Percentiles rank a stretch among this genome's conserved stretches.
These are phyloP conservation scores for Tachuris rubrigastra DNA, from an alignment of 2,113 vertebrate species.

Conservation along the genomic window DNA sequence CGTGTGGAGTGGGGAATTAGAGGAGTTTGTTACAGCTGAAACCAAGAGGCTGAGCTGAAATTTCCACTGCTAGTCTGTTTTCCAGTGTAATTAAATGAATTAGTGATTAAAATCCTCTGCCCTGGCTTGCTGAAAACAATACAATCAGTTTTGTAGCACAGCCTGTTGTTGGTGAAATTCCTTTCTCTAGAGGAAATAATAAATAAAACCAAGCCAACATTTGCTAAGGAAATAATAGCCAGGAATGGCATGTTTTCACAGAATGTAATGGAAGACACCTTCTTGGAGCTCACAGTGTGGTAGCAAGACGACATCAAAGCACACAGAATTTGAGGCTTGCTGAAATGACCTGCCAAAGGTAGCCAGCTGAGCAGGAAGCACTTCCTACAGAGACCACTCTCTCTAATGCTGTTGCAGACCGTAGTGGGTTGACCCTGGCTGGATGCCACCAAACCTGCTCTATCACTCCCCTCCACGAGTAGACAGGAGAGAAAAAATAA, in stretches of 20 bases:
- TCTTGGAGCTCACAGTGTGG: not conserved
- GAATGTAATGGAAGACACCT: not conserved
- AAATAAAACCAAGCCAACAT: not conserved
- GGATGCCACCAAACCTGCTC: not conserved
- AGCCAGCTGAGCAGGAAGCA: not conserved
- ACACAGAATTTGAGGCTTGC: fast-evolving
- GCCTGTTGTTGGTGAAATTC: not conserved
- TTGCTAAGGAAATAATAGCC: not conserved
- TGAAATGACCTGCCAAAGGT: not conserved
- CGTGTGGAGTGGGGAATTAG: not conserved
- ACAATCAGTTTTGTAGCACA: not conserved
- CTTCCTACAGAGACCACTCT: not conserved
- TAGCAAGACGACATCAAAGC: not conserved
- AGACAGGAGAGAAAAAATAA: not conserved
- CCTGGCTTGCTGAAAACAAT: not conserved
- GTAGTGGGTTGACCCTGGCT: not conserved
- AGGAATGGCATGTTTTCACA: not conserved
- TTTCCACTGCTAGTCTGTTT: not conserved
- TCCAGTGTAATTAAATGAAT: not conserved
- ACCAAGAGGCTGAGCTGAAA: not conserved
- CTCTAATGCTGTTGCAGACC: not conserved
- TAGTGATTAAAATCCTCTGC: not conserved
- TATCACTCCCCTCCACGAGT: not conserved
- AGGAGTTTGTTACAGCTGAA: not conserved
- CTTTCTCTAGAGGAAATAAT: not conserved